Conservation (phyloP, 1,140 invertebrate genomes). For the Ostrea edulis region DNA sequence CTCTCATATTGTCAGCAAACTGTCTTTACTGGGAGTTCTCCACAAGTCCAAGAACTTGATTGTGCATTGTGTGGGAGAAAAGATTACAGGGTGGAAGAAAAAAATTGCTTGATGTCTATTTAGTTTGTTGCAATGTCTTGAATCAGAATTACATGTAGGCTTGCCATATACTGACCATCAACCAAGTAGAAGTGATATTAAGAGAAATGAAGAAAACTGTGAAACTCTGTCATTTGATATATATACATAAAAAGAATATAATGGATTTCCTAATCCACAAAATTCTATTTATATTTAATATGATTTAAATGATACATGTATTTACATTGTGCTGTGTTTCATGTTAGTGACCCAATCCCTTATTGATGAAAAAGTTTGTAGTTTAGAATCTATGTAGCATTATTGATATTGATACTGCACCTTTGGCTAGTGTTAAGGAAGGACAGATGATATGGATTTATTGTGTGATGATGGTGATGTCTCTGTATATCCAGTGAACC, state of each 20-base stretch:
- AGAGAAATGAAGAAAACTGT: neutral
- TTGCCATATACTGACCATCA: neutral
- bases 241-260: too few species aligned
- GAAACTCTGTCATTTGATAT: constrained; percentile 7
- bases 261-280: too few species aligned
- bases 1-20: neutral
- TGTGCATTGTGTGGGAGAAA: constrained; percentile 23
- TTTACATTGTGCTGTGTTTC: too few species aligned
- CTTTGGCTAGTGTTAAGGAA: neutral
- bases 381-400: neutral
- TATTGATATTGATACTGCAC: neutral
- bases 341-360: too few species aligned
- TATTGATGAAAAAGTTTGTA: too few species aligned
- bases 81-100: neutral
- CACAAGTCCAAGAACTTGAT: neutral
- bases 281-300: too few species aligned
- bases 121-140: neutral
- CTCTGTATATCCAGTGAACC: neutral
- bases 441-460: neutral
- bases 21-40: neutral
- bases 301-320: too few species aligned
- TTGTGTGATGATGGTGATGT: neutral
- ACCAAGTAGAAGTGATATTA: neutral
- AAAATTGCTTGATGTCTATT: neutral
- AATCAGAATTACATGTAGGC: neutral